Evolutionary conservation across 1,140 invertebrate genomes (phyloP), one percentile per base, ranked within the genome.

Genomic region (Saccostrea cuccullata): DNA sequence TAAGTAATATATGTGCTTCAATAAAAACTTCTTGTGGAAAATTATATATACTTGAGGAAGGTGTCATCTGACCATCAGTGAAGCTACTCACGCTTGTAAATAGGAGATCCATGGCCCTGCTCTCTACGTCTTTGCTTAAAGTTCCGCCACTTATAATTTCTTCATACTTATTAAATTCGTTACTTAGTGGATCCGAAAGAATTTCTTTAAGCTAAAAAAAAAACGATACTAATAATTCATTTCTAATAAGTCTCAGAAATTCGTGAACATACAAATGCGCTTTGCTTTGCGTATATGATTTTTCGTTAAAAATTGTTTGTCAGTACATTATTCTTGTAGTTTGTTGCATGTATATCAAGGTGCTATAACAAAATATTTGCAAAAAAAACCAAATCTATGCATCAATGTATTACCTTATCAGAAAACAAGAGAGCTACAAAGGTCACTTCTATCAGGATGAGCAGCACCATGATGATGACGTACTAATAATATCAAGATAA

Each of bases 341-440:
- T 47, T 47, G 47, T 47, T 47, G 6, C 5, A 2, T 77, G 73
- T 13, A 77, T 30, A 8, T 26, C n/a, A 26, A n/a, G 1, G 9
- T 77, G 9, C 9, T 0, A 77, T n/a, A 1, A 77, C 70, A 77
- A 2, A 8, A n/a, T 20, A 77, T 83, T 12, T 2, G 36, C 40
- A 55, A 56, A 55, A 47, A 47, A 56, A 84, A 55, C 3, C 23
- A 13, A 3, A 47, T 23, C 2, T 11, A 26, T 77, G 40, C 8
- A n/a, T n/a, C 30, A 36, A 84, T 13, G 11, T 12, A n/a, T 60
- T 85, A 85, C 84, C 84, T 20, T 64, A 6, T 85, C 56, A n/a
- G 84, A 85, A 56, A 85, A 85, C 84, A 85, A 17, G 11, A 85
- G 56, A 3, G 84, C 84, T 6, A 85, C 58, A n/a, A 85, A 85